Evolutionary conservation across 2,888 invertebrate species (phyloP), one percentile per base, ranked within the genome.

Genomic region (Tortricodes alternella): DNA sequence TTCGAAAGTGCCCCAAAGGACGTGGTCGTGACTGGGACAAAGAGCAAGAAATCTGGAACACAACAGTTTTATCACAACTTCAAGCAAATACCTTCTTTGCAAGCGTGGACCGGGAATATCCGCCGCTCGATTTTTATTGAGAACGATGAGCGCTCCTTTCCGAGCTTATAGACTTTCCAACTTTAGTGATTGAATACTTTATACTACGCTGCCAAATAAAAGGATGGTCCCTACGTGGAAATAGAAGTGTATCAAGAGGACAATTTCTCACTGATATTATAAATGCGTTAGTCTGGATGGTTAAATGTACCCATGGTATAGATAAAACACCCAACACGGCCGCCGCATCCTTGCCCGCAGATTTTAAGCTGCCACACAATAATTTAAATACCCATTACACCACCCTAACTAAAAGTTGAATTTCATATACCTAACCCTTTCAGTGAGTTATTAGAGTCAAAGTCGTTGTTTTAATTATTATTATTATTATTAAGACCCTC

Each of bases 1-100:
- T 57, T 53, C 46, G 58, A 60, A 64, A 65, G 66, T 62, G 63
- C 48, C 65, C 73, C 74, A 71, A 63, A 80, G 76, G 76, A 78
- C 65, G 57, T 64, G 70, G 66, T 74, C 80, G 81, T 82, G 80
- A 82, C 80, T 75, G 56, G 75, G 73, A 83, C 81, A 83, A 83
- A 82, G 78, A 73, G 69, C 60, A 66, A 62, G 64, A 73, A 78
- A 80, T 80, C 76, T 80, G 69, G 72, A 72, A 67, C 74, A 70
- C 71, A 71, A 78, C 74, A 73, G 73, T 75, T 82, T 81, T 78
- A 51, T 39, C 59, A 55, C 58, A 63, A 50, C 38, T 29, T 16
- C 13, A 48, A 50, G 57, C 58, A 60, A 59, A 62, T 59, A 53
- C 44, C 55, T 41, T 16, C 57, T 59, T 62, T 55, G 44, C 43